A percentile compares a stretch with the other conserved stretches of the same genome.
These are phyloP conservation scores for Sebastiscus albofasciatus DNA, from an alignment of 2,797 vertebrate genomes.

Conservation along the genomic window DNA sequence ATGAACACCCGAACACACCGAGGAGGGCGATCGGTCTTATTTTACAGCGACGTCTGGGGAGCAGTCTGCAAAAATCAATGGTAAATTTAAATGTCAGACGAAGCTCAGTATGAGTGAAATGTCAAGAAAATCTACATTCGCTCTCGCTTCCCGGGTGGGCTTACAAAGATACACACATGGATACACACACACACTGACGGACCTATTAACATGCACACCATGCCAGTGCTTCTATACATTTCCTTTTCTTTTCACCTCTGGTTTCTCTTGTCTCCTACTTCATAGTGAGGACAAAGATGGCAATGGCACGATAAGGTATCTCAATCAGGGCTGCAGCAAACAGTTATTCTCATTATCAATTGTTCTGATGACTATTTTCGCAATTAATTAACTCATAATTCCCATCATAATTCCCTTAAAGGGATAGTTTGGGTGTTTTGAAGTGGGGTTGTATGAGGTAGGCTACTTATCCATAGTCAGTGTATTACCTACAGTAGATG, in stretches of 20 bases:
- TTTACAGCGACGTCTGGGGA: not conserved
- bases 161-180: not conserved
- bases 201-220: not conserved
- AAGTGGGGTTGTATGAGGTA: too few species aligned
- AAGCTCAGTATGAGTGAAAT: conserved; percentile 49
- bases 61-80: conserved; percentile 38
- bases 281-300: not conserved
- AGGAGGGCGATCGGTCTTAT: conserved; percentile 21
- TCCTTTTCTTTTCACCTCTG: not conserved
- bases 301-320: not conserved
- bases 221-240: not conserved
- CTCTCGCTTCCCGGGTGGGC: not conserved
- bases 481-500: too few species aligned
- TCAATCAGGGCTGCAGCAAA: not conserved
- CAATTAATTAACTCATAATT: not conserved
- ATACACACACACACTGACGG: not conserved
- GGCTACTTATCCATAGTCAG: too few species aligned
- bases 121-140: conserved; percentile 42
- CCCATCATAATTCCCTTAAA: not conserved
- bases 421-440: too few species aligned
- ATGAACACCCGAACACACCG: not conserved
- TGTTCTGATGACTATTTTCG: not conserved
- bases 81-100: conserved; percentile 63
- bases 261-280: not conserved
- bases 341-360: not conserved